A percentile compares a stretch with the other conserved stretches of the same genome.
These are phyloP conservation scores for Mastomys natalensis DNA, from an alignment of 2,113 vertebrate genomes.

Conservation along the genomic window DNA sequence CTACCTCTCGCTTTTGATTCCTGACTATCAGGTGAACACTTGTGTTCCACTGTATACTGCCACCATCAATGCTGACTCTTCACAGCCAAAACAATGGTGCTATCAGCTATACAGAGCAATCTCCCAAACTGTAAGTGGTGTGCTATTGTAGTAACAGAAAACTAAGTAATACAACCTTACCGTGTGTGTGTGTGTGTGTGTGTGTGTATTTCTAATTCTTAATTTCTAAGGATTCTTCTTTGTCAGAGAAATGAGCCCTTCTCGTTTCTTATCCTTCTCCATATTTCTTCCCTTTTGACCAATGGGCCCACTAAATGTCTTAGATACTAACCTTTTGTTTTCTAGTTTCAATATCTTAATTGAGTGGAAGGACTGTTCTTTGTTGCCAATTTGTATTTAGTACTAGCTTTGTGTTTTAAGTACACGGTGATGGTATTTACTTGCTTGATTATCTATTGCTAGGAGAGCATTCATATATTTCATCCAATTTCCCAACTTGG, in stretches of 20 bases:
- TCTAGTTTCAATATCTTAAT: neutral
- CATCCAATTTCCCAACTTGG: neutral
- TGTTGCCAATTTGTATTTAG: neutral
- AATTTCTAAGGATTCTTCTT: slow-evolving; percentile 23
- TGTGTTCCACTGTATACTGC: neutral
- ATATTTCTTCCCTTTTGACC: neutral
- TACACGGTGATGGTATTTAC: neutral
- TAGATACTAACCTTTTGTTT: neutral
- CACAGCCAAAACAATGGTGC: neutral
- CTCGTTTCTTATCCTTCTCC: slow-evolving; percentile 10
- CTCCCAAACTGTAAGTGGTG: neutral
- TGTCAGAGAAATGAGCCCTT: neutral
- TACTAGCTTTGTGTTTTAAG: neutral
- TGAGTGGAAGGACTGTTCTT: neutral
- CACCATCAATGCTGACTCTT: neutral
- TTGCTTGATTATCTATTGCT: neutral
- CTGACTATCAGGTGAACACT: neutral
- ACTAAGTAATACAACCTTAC: neutral
- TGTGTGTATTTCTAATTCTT: neutral
- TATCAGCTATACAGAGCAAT: too few species aligned
- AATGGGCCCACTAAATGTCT: neutral
- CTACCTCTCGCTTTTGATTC: neutral
- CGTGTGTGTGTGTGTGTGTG: neutral
- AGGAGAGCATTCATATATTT: neutral
- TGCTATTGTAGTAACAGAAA: neutral